Percentiles rank a stretch among this genome's conserved stretches.
Evolutionary conservation across 2,797 vertebrate genomes (phyloP).

Genomic region (Danionella dracula): DNA sequence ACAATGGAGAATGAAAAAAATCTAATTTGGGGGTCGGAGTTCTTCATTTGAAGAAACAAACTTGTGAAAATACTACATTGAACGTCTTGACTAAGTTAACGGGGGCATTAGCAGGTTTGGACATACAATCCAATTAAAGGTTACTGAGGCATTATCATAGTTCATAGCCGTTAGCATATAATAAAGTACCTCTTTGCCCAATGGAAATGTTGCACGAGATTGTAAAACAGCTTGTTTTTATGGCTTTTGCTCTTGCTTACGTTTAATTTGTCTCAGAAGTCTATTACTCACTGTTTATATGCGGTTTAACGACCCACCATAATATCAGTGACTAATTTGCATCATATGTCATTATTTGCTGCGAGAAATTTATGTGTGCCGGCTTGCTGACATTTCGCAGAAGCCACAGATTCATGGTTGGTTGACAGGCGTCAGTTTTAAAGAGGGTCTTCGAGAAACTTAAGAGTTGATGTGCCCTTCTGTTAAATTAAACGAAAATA

Average conservation of each 20-base stretch:
- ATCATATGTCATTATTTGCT: constrained; percentile 26
- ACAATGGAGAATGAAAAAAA: no score
- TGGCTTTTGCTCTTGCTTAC: neutral
- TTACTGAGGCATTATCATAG: no score
- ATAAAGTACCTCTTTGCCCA: neutral
- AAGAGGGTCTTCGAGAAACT: neutral
- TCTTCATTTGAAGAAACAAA: no score
- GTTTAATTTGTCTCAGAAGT: constrained; percentile 22
- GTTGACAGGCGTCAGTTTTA: constrained; percentile 18
- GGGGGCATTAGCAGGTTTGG: no score
- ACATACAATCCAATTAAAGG: no score
- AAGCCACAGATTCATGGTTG: constrained; percentile 24
- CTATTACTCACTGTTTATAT: constrained; percentile 21
- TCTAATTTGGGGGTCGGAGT: no score
- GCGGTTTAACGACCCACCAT: constrained; percentile 16
- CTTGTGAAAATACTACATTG: no score
- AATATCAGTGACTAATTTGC: constrained; percentile 25
- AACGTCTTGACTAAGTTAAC: no score
- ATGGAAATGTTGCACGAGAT: constrained; percentile 6
- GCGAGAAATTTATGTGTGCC: neutral
- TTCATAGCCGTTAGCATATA: neutral
- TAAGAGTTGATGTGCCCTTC: constrained; percentile 20
- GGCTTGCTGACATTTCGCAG: constrained; percentile 4
- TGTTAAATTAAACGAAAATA: constrained; percentile 21
- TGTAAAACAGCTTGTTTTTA: constrained; percentile 1